phyloP scores from a whole-genome alignment of 2,888 invertebrate genomes.

The Erebia palarica region DNA sequence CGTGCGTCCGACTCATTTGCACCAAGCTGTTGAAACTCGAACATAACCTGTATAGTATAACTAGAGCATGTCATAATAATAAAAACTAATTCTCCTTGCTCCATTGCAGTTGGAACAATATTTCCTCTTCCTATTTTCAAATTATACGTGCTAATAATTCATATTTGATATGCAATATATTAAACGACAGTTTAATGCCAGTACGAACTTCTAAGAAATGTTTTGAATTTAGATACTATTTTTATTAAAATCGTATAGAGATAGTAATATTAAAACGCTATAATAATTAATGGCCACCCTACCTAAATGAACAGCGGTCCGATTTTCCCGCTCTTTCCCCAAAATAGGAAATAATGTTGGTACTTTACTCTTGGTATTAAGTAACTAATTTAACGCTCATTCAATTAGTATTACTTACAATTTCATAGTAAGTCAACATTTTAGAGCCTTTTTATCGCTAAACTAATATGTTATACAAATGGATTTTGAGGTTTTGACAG shows the following conservation, averaged over 20 bases:
- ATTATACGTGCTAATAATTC: not conserved
- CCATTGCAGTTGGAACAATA: not conserved
- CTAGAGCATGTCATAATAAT: not conserved
- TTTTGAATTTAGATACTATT: not conserved
- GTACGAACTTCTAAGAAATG: not conserved
- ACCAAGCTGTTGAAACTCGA: conserved; percentile 15
- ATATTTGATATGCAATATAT: not conserved
- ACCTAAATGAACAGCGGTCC: not conserved
- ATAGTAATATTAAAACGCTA: not conserved
- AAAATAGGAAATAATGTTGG: not conserved
- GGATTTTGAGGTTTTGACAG: too few species aligned
- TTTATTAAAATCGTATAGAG: not conserved
- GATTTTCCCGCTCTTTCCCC: not conserved
- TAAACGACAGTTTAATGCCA: conserved; percentile 6
- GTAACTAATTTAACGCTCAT: too few species aligned
- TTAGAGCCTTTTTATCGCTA: too few species aligned
- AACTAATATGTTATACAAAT: too few species aligned
- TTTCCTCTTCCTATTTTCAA: conserved; percentile 13
- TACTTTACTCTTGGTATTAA: not conserved
- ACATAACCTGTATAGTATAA: conserved; percentile 21
- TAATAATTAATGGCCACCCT: too few species aligned
- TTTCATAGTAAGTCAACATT: too few species aligned
- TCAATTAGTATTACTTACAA: too few species aligned
- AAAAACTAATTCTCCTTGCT: conserved; percentile 13
- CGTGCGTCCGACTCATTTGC: conserved; percentile 18